phyloP scores from a whole-genome alignment of 2,797 vertebrate genomes.

The Darevskia mixta region DNA sequence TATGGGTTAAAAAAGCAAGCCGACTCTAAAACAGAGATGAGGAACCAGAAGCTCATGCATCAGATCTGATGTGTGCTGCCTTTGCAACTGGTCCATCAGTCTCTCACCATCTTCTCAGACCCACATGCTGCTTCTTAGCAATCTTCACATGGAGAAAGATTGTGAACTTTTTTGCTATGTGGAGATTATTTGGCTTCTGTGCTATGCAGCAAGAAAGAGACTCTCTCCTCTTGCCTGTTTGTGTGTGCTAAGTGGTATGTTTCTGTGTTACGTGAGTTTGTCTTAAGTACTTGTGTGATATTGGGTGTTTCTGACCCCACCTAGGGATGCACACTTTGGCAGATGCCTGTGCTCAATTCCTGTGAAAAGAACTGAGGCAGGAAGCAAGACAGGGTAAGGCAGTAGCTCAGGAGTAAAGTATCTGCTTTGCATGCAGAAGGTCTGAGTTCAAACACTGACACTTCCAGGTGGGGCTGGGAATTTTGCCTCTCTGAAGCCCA shows the following conservation, averaged over 20 bases:
- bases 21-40: background rate
- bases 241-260: too few relatives aligned
- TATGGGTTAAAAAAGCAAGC: background rate
- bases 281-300: too few relatives aligned
- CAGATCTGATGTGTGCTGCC: too few relatives aligned
- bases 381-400: background rate
- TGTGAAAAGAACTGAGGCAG: background rate
- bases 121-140: background rate
- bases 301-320: too few relatives aligned
- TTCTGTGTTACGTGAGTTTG: too few relatives aligned
- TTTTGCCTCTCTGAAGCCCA: too few relatives aligned
- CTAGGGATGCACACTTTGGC: too few relatives aligned
- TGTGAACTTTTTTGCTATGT: background rate
- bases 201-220: background rate
- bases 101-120: background rate
- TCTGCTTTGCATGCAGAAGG: too few relatives aligned
- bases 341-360: background rate
- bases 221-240: too few relatives aligned
- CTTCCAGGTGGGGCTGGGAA: too few relatives aligned
- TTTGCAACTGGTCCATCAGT: background rate
- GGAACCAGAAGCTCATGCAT: background rate
- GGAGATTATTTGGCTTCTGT: background rate
- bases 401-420: too few relatives aligned
- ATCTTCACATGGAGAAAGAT: background rate
- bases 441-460: too few relatives aligned